Evolutionary conservation across 1,140 invertebrate species (phyloP).

Genomic region (Zelostemma sp.): DNA sequence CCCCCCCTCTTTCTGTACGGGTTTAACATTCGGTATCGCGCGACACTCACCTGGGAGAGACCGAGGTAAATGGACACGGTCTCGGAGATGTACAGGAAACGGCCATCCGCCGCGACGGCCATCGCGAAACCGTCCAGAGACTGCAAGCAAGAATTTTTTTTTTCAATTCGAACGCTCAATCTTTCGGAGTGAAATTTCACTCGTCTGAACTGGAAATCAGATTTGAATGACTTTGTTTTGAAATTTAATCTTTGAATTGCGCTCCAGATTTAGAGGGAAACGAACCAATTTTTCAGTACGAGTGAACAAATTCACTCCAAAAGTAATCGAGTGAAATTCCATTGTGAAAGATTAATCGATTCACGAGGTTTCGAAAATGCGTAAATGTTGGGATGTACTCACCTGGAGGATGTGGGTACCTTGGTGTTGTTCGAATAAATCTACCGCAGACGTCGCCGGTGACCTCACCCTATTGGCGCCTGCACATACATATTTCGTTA

Average conservation of each 20-base stretch:
- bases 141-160: conserved; percentile 73
- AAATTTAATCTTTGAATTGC: too few species aligned
- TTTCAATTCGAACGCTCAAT: too few species aligned
- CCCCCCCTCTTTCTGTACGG: not conserved
- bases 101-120: conserved; percentile 92
- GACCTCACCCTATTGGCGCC: conserved; percentile 78
- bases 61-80: conserved; percentile 99
- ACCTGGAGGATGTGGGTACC: conserved; percentile 98
- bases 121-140: conserved; percentile 97
- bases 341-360: too few species aligned
- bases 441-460: conserved; percentile 78
- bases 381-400: conserved; percentile 51
- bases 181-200: too few species aligned
- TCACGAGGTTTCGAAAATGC: too few species aligned
- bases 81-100: conserved; percentile 98
- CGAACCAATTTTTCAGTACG: too few species aligned
- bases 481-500: conserved; percentile 66
- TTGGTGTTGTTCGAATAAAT: conserved; percentile 95
- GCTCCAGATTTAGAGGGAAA: too few species aligned
- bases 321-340: too few species aligned
- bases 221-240: conserved; percentile 18
- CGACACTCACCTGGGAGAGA: conserved; percentile 89
- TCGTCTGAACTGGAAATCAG: too few species aligned
- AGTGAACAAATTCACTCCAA: too few species aligned
- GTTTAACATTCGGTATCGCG: not conserved